Evolutionary conservation across 2,888 invertebrate genomes (phyloP).

Genomic region (Philhelius pedissequus): DNA sequence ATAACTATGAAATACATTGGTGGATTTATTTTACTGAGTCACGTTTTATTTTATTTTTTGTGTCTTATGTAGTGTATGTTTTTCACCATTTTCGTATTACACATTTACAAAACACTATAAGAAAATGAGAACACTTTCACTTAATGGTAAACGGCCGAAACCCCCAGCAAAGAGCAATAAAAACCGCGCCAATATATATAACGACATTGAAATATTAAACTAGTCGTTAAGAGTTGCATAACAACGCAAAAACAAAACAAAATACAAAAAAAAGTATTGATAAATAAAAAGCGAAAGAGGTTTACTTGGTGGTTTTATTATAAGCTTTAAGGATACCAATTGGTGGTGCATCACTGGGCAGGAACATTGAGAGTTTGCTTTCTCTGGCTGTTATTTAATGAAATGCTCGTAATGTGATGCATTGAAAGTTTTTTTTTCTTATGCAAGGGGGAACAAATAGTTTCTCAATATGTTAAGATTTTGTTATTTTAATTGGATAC

Average conservation of each 20-base stretch:
- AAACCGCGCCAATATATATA: constrained; percentile 41
- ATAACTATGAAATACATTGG: constrained; percentile 41
- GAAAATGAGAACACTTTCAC: constrained; percentile 67
- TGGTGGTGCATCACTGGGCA: background rate
- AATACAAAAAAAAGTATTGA: background rate
- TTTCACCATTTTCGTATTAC: constrained; percentile 35
- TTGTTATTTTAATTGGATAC: no score
- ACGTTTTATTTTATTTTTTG: background rate
- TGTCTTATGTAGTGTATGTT: constrained; percentile 16
- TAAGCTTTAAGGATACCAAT: constrained; percentile 13
- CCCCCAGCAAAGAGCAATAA: constrained; percentile 38
- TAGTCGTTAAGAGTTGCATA: constrained; percentile 20
- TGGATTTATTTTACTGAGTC: constrained; percentile 37
- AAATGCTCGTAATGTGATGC: background rate
- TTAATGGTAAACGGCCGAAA: constrained; percentile 21
- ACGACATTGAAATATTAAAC: constrained; percentile 60
- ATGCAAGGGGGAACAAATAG: background rate
- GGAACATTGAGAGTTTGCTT: background rate
- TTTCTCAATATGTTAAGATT: no score
- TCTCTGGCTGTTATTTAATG: background rate
- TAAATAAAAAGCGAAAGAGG: constrained; percentile 11
- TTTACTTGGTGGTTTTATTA: background rate
- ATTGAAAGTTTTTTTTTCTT: background rate
- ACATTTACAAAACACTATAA: constrained; percentile 28
- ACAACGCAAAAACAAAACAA: background rate